A percentile compares a stretch with the other conserved stretches of the same genome.
Evolutionary conservation across 1,140 invertebrate species (phyloP).

Genomic region (Temnothorax nylanderi): DNA sequence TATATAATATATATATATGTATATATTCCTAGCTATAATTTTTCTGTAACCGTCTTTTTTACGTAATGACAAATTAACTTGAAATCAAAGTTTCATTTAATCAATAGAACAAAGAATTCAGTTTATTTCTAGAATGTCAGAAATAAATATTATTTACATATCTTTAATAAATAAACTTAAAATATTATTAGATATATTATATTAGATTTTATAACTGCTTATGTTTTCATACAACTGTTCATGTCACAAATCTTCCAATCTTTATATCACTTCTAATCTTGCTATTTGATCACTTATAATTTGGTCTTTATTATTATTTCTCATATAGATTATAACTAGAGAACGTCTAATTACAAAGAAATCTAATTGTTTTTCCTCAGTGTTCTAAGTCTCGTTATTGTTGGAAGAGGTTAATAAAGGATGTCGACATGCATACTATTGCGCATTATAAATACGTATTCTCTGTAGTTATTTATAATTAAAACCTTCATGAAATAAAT

Average conservation of each 20-base stretch:
- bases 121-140: neutral
- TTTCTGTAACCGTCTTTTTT: constrained; percentile 7
- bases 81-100: constrained; percentile 7
- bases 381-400: constrained; percentile 21
- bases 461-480: constrained; percentile 32
- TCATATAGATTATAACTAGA: constrained; percentile 35
- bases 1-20: neutral
- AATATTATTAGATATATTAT: constrained; percentile 45
- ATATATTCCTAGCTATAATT: neutral
- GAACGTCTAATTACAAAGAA: constrained; percentile 3
- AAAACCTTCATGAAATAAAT: constrained; percentile 36
- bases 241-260: constrained; percentile 57
- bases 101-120: constrained; percentile 20
- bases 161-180: constrained; percentile 21
- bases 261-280: constrained; percentile 58
- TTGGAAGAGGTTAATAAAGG: constrained; percentile 8
- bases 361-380: constrained; percentile 26
- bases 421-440: constrained; percentile 2
- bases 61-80: neutral
- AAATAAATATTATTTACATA: neutral
- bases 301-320: constrained; percentile 65
- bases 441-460: constrained; percentile 33
- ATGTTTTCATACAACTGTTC: neutral
- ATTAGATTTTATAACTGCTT: constrained; percentile 50
- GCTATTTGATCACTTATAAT: constrained; percentile 66